Conservation (phyloP, 2,888 invertebrate genomes). For the Ernsta delagoae region DNA sequence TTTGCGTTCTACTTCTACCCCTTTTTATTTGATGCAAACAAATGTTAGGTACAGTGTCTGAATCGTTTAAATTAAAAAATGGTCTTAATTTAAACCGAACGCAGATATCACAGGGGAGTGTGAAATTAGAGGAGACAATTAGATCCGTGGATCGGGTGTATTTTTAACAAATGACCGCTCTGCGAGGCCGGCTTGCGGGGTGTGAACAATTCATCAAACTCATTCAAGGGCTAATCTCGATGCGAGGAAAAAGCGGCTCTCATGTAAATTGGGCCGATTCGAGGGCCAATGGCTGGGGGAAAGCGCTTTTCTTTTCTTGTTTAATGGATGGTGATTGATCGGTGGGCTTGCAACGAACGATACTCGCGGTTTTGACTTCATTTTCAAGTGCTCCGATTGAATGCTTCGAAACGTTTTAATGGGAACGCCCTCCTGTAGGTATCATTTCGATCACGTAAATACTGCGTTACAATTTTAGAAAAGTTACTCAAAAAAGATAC, state of each 20-base stretch:
- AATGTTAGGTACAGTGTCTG: constrained; percentile 18
- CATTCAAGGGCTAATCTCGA: constrained; percentile 82
- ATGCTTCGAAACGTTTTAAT: constrained; percentile 55
- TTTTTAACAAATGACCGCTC: constrained; percentile 84
- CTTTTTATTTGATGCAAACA: background rate
- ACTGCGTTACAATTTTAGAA: too few relatives aligned
- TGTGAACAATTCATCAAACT: constrained; percentile 83
- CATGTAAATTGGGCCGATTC: constrained; percentile 84
- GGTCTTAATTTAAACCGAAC: constrained; percentile 65
- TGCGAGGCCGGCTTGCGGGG: constrained; percentile 58
- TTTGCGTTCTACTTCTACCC: constrained; percentile 16
- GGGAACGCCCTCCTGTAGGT: constrained; percentile 10
- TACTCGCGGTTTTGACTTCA: constrained; percentile 81
- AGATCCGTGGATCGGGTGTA: constrained; percentile 84
- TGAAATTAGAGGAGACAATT: constrained; percentile 85
- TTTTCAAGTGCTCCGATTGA: constrained; percentile 72
- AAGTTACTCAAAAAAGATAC: too few relatives aligned
- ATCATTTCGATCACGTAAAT: constrained; percentile 13
- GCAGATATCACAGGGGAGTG: constrained; percentile 78
- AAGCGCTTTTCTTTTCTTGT: constrained; percentile 84
- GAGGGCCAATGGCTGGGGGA: constrained; percentile 82
- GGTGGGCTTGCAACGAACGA: constrained; percentile 70
- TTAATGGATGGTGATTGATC: constrained; percentile 85
- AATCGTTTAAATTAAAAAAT: constrained; percentile 38
- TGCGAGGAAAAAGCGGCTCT: constrained; percentile 84